Evolutionary conservation across 2,888 invertebrate species (phyloP).

Genomic region (Cephus pygmeus): DNA sequence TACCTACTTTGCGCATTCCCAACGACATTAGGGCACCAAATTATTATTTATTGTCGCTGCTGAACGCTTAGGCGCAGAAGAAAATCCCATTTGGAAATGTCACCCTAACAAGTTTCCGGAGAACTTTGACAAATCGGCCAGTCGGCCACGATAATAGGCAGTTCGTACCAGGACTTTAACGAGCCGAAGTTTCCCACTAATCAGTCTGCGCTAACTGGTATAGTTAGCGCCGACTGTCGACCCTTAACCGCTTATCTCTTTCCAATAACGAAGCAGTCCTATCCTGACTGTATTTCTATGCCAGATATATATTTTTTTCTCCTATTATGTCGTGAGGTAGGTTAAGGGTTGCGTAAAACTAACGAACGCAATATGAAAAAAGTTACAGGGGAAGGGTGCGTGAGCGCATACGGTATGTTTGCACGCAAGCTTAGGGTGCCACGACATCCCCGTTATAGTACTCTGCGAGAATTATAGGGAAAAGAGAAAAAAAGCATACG

Average conservation of each 20-base stretch:
- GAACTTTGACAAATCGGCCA: neutral
- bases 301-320: neutral
- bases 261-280: neutral
- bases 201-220: neutral
- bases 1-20: neutral
- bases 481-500: neutral
- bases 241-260: neutral
- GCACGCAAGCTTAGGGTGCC: neutral
- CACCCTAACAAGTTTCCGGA: neutral
- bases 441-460: neutral
- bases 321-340: neutral
- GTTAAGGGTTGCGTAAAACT: neutral
- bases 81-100: neutral
- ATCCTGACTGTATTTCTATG: neutral
- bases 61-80: neutral
- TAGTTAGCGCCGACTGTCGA: neutral
- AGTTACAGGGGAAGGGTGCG: neutral
- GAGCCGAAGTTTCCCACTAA: neutral
- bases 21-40: neutral
- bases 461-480: neutral
- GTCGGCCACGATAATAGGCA: neutral
- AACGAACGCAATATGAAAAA: neutral
- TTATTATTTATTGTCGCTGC: neutral
- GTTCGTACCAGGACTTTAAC: neutral
- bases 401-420: neutral